These are phyloP conservation scores for Dasypogon diadema DNA, from an alignment of 2,888 invertebrate genomes.

Conservation along the genomic window DNA sequence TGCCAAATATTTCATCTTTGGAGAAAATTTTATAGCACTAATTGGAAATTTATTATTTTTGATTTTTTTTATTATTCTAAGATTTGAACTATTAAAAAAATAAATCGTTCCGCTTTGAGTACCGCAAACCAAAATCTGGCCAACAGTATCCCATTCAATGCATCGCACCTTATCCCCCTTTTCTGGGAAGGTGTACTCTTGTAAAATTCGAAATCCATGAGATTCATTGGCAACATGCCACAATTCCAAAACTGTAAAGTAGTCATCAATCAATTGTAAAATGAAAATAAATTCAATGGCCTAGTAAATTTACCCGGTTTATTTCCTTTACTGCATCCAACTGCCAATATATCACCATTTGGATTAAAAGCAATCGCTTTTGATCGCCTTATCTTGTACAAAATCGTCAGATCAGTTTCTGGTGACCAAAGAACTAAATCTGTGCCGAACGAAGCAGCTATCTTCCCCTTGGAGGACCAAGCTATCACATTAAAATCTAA, in stretches of 20 bases:
- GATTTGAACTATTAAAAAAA: conserved; percentile 58
- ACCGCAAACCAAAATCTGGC: conserved; percentile 63
- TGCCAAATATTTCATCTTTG: conserved; percentile 63
- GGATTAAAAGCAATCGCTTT: conserved; percentile 63
- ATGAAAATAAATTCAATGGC: too few species aligned
- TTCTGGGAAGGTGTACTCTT: not conserved
- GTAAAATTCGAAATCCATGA: not conserved
- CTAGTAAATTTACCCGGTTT: not conserved
- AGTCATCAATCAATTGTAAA: too few species aligned
- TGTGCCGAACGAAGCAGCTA: conserved; percentile 64
- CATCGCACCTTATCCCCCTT: conserved; percentile 56
- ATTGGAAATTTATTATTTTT: conserved; percentile 60
- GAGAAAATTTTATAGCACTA: conserved; percentile 62
- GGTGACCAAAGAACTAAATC: conserved; percentile 65
- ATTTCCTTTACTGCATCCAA: conserved; percentile 59
- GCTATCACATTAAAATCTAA: conserved; percentile 64
- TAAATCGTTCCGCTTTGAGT: conserved; percentile 61
- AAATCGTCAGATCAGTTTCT: conserved; percentile 61
- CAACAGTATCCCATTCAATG: conserved; percentile 63
- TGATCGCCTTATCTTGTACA: conserved; percentile 61
- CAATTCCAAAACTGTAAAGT: conserved; percentile 40
- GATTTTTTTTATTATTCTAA: conserved; percentile 58
- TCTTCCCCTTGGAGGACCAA: conserved; percentile 64
- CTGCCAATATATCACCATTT: conserved; percentile 63
- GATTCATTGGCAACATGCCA: conserved; percentile 40